These are phyloP conservation scores for Thunnus albacares DNA, from an alignment of 2,797 vertebrate genomes.

Conservation along the genomic window DNA sequence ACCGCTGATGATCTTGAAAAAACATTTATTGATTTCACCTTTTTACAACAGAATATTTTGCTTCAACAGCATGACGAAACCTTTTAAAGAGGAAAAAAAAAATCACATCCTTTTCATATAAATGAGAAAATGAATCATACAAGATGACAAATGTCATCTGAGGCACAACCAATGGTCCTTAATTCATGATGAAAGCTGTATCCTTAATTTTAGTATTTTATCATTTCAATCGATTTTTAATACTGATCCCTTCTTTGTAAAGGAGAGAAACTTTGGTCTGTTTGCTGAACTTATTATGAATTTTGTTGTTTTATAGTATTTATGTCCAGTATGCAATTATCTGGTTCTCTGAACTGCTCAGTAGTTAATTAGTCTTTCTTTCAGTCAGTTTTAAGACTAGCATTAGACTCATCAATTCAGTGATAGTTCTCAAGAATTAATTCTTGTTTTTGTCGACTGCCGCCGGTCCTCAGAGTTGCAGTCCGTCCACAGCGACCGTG, in stretches of 20 bases:
- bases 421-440: not conserved
- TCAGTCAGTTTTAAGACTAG: slow-evolving; percentile 22
- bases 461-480: slow-evolving; percentile 73
- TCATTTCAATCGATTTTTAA: slow-evolving; percentile 14
- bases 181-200: slow-evolving; percentile 24
- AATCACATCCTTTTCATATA: slow-evolving; percentile 51
- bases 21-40: slow-evolving; percentile 71
- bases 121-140: slow-evolving; percentile 61
- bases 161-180: slow-evolving; percentile 70
- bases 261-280: slow-evolving; percentile 62
- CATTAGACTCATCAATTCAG: not conserved
- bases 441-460: not conserved
- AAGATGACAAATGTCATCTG: slow-evolving; percentile 48
- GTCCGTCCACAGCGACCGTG: slow-evolving; percentile 80
- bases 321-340: slow-evolving; percentile 8
- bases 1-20: slow-evolving; percentile 38
- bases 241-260: slow-evolving; percentile 20
- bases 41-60: slow-evolving; percentile 69
- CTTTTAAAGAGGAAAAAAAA: slow-evolving; percentile 50
- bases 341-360: slow-evolving; percentile 17
- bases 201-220: slow-evolving; percentile 21
- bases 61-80: slow-evolving; percentile 21
- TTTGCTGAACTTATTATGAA: slow-evolving; percentile 26
- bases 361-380: slow-evolving; percentile 25
- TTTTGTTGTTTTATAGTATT: slow-evolving; percentile 23